Conservation (phyloP, 2,888 invertebrate genomes). For the Exocentrus adspersus region DNA sequence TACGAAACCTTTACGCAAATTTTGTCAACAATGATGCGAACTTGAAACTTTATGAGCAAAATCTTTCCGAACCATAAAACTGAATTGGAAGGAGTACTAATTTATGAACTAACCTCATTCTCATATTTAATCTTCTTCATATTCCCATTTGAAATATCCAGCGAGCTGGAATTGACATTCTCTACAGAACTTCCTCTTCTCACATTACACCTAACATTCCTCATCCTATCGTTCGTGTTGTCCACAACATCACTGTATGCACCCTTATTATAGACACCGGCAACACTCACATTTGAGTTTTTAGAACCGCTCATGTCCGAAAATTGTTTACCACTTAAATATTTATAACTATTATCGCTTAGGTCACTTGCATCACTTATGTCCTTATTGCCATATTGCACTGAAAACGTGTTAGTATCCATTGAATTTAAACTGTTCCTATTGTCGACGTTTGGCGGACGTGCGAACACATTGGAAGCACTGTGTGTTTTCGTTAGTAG, state of each 20-base stretch:
- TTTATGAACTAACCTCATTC: slow-evolving; percentile 56
- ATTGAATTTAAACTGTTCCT: slow-evolving; percentile 54
- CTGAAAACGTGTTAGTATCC: slow-evolving; percentile 49
- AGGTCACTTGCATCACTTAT: slow-evolving; percentile 40
- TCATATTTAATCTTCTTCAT: slow-evolving; percentile 62
- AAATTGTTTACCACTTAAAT: slow-evolving; percentile 34
- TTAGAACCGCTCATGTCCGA: slow-evolving; percentile 28
- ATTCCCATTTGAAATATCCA: slow-evolving; percentile 53
- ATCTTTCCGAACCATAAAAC: too few species aligned
- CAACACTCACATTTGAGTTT: slow-evolving; percentile 34
- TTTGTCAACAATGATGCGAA: too few species aligned
- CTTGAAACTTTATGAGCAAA: too few species aligned
- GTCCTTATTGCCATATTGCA: slow-evolving; percentile 50
- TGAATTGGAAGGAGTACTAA: too few species aligned
- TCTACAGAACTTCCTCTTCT: slow-evolving; percentile 60
- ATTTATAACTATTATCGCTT: slow-evolving; percentile 9
- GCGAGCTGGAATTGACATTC: slow-evolving; percentile 55
- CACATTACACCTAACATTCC: slow-evolving; percentile 38
- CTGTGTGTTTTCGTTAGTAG: slow-evolving; percentile 61
- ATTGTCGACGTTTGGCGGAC: slow-evolving; percentile 42
- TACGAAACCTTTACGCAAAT: too few species aligned
- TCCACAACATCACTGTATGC: slow-evolving; percentile 41
- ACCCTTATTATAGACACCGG: slow-evolving; percentile 26
- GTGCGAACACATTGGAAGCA: slow-evolving; percentile 60
- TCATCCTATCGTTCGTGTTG: slow-evolving; percentile 36